A percentile compares a stretch with the other conserved stretches of the same genome.
These are phyloP conservation scores for Cephalopachus bancanus DNA, from an alignment of 2,797 vertebrate genomes.

Conservation along the genomic window DNA sequence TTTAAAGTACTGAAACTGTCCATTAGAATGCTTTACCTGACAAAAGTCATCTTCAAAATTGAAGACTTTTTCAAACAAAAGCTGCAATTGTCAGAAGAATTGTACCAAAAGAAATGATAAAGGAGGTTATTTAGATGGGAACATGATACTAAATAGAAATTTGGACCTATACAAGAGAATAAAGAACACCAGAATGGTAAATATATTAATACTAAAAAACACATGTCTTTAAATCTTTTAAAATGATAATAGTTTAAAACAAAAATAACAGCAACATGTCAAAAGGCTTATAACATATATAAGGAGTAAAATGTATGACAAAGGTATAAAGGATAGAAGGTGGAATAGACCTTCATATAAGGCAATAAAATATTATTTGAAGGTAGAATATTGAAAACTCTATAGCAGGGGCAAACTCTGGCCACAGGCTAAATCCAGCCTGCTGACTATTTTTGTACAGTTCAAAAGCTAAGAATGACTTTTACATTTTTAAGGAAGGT, in stretches of 20 bases:
- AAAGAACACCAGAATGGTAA: not conserved
- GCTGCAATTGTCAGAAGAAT: not conserved
- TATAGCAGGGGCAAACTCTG: not conserved
- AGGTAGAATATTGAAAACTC: not conserved
- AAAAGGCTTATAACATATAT: not conserved
- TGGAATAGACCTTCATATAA: not conserved
- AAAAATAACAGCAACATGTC: not conserved
- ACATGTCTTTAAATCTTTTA: not conserved
- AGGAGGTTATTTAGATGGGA: not conserved
- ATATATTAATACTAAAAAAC: not conserved
- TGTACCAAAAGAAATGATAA: conserved; percentile 21
- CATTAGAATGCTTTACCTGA: not conserved
- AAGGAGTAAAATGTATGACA: not conserved
- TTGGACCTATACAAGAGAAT: not conserved
- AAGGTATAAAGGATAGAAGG: not conserved
- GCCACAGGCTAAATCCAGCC: not conserved
- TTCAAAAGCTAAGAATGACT: not conserved
- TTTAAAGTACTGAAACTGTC: not conserved
- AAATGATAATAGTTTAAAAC: not conserved
- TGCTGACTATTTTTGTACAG: not conserved
- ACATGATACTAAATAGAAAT: not conserved
- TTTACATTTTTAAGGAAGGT: not conserved
- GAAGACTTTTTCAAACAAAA: conserved; percentile 3
- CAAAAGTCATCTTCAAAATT: conserved; percentile 6
- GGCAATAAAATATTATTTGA: not conserved